Conservation (phyloP, 2,888 invertebrate species). For the Abscondita cerata region DNA sequence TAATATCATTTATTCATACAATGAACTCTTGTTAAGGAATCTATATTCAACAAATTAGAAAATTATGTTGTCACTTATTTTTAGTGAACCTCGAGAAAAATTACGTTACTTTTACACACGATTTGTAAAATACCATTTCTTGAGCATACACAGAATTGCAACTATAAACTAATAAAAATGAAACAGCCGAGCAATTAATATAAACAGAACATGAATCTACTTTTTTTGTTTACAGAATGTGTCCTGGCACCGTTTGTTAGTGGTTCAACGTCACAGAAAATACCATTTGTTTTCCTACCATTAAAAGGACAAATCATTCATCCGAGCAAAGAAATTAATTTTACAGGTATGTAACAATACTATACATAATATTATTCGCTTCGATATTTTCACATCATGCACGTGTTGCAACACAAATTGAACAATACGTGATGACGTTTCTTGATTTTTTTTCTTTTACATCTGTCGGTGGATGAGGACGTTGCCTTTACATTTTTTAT, state of each 20-base stretch:
- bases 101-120: no score
- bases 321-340: constrained; percentile 85
- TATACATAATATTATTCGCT: constrained; percentile 13
- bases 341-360: constrained; percentile 67
- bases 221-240: constrained; percentile 61
- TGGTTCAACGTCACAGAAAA: constrained; percentile 73
- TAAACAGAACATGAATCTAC: no score
- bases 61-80: no score
- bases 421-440: constrained; percentile 24
- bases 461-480: constrained; percentile 16
- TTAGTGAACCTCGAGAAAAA: no score
- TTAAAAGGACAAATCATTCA: constrained; percentile 87
- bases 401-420: constrained; percentile 29
- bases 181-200: no score
- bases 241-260: constrained; percentile 80
- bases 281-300: constrained; percentile 87
- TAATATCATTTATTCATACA: no score
- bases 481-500: constrained; percentile 30
- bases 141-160: no score
- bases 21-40: no score
- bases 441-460: constrained; percentile 6
- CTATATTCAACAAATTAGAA: no score
- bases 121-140: no score
- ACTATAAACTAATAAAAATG: no score
- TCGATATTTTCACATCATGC: constrained; percentile 22